A percentile compares a stretch with the other conserved stretches of the same genome.
phyloP scores from a whole-genome alignment of 2,888 invertebrate genomes.

The Catocala fraxini region DNA sequence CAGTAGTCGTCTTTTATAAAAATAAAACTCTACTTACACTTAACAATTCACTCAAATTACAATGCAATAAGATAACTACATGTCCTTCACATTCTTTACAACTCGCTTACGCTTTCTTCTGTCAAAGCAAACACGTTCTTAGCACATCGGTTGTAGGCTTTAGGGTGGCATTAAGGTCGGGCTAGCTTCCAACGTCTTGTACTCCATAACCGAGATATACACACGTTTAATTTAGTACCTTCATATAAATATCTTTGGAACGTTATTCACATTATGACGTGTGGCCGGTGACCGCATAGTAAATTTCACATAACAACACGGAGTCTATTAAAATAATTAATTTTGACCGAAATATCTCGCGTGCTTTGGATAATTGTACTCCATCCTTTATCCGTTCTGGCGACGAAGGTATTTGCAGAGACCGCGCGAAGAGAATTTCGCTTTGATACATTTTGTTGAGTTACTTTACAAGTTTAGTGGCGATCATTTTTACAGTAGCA shows the following conservation, averaged over 20 bases:
- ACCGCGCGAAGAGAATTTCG: constrained; percentile 23
- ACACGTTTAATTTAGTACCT: constrained; percentile 77
- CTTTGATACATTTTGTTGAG: constrained; percentile 7
- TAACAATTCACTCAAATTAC: no score
- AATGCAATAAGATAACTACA: not conserved
- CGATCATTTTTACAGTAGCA: constrained; percentile 7
- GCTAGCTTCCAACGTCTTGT: constrained; percentile 82
- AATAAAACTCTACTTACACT: no score
- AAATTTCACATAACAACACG: constrained; percentile 65
- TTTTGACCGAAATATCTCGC: constrained; percentile 56
- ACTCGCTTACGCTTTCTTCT: constrained; percentile 29
- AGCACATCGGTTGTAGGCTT: constrained; percentile 53
- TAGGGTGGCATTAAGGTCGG: constrained; percentile 71
- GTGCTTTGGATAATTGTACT: constrained; percentile 53
- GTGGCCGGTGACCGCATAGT: constrained; percentile 56
- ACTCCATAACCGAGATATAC: constrained; percentile 59
- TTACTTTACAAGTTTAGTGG: constrained; percentile 1
- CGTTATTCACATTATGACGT: constrained; percentile 64
- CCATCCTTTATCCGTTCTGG: constrained; percentile 38
- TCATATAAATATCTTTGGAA: constrained; percentile 69
- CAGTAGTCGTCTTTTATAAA: no score
- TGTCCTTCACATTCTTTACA: not conserved
- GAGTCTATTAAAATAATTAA: constrained; percentile 67
- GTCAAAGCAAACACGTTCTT: constrained; percentile 13
- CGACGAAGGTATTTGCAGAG: constrained; percentile 18